Evolutionary conservation across 2,888 invertebrate species (phyloP), one percentile per base, ranked within the genome.

Genomic region (Mactromeris polynyma): DNA sequence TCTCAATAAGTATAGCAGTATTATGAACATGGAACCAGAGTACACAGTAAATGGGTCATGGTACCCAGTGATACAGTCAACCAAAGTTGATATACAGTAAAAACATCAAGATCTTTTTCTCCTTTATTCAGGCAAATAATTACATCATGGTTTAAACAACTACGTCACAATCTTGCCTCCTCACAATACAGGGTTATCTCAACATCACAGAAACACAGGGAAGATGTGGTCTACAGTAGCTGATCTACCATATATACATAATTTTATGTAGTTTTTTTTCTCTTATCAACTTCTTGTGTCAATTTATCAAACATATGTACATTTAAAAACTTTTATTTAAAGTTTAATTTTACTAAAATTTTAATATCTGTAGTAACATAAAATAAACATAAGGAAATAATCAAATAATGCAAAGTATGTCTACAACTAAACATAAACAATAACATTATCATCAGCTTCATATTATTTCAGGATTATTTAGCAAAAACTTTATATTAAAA

Each of bases 81-180:
- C n/a, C n/a, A n/a, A n/a, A n/a, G n/a, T n/a, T n/a, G n/a, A n/a
- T n/a, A n/a, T n/a, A n/a, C n/a, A n/a, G n/a, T n/a, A 46, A 46
- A 2, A 46, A 46, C 6, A 7, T 64, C 26, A 64, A n/a, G 11
- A n/a, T 26, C 26, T n/a, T 64, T 73, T 73, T 73, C 73, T 73
- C 73, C 73, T 73, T 73, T 73, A 73, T 73, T 73, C 17, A 73
- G 73, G 73, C 58, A 73, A 33, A 73, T 73, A 36, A 33, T 73
- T 73, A 73, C 73, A 73, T 73, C 73, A 33, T 73, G 17, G 36
- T 73, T 73, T 26, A 73, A 73, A 73, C 36, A 73, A 73, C 73
- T 36, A 73, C 11, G 73, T 73, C 73, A 73, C 69, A 73, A 73
- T 73, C 73, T 33, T 26, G 3, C 17, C 19, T 33, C 73, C 14